Conservation (phyloP, 2,888 invertebrate species). For the Drosophila birchii region DNA sequence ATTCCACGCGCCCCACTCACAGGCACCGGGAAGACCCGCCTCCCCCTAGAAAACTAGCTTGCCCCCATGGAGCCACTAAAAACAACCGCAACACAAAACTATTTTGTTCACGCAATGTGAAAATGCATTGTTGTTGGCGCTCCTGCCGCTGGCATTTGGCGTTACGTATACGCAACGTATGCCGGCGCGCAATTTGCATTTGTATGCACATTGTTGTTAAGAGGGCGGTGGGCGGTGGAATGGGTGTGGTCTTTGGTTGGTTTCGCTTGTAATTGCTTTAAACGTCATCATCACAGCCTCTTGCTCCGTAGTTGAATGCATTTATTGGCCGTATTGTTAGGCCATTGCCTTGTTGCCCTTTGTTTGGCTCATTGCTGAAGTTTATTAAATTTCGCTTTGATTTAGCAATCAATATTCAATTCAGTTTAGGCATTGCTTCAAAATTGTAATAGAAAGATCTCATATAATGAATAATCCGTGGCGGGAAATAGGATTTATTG, state of each 20-base stretch:
- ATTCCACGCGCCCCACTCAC: conserved; percentile 9
- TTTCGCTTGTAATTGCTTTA: conserved; percentile 74
- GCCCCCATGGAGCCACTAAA: conserved; percentile 61
- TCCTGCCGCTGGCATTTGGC: conserved; percentile 61
- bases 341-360: not conserved
- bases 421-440: conserved; percentile 9
- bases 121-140: conserved; percentile 66
- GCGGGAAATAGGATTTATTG: conserved; percentile 28
- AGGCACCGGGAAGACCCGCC: conserved; percentile 5
- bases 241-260: conserved; percentile 28
- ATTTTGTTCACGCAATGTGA: conserved; percentile 79
- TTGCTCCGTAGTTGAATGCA: conserved; percentile 29
- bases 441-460: conserved; percentile 21
- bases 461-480: conserved; percentile 42
- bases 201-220: conserved; percentile 77
- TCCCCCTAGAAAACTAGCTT: conserved; percentile 4
- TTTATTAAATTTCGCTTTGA: conserved; percentile 65
- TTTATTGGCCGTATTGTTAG: conserved; percentile 32
- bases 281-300: conserved; percentile 72
- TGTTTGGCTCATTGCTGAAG: conserved; percentile 36
- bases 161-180: conserved; percentile 79
- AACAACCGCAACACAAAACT: conserved; percentile 80
- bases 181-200: conserved; percentile 72
- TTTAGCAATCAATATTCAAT: conserved; percentile 58
- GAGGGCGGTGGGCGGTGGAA: conserved; percentile 12